phyloP scores from a whole-genome alignment of 2,797 vertebrate genomes.

The Cichlasoma orientale region DNA sequence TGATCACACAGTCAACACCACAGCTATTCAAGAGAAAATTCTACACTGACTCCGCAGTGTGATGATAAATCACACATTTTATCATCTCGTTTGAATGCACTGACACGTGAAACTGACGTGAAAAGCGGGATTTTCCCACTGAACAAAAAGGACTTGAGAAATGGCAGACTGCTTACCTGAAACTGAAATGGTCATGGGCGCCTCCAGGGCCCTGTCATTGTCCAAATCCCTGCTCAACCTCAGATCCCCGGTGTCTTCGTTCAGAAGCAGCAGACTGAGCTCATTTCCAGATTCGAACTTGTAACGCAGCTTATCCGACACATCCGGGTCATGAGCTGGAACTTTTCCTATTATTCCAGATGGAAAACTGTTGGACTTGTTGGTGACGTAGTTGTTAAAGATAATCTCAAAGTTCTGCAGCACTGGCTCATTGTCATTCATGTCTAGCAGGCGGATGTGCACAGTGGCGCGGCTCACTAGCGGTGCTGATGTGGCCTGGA shows the following conservation, averaged over 20 bases:
- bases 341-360: slow-evolving; percentile 93
- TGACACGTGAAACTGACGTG: not conserved
- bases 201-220: slow-evolving; percentile 94
- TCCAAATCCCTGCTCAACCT: slow-evolving; percentile 92
- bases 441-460: slow-evolving; percentile 88
- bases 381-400: slow-evolving; percentile 98
- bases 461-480: slow-evolving; percentile 95
- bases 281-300: slow-evolving; percentile 95
- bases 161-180: slow-evolving; percentile 83
- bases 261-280: slow-evolving; percentile 88
- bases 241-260: slow-evolving; percentile 90
- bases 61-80: slow-evolving; percentile 1
- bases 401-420: slow-evolving; percentile 96
- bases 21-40: slow-evolving; percentile 8
- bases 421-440: slow-evolving; percentile 92
- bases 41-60: slow-evolving; percentile 1
- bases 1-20: slow-evolving; percentile 42
- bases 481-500: slow-evolving; percentile 96
- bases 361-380: slow-evolving; percentile 97
- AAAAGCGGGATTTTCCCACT: accelerated
- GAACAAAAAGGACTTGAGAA: not conserved
- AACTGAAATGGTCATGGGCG: slow-evolving; percentile 93
- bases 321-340: slow-evolving; percentile 93
- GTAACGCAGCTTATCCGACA: slow-evolving; percentile 91
- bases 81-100: not conserved